phyloP scores from a whole-genome alignment of 64 coral and sea anemone genomes.

The Pocillopora verrucosa region DNA sequence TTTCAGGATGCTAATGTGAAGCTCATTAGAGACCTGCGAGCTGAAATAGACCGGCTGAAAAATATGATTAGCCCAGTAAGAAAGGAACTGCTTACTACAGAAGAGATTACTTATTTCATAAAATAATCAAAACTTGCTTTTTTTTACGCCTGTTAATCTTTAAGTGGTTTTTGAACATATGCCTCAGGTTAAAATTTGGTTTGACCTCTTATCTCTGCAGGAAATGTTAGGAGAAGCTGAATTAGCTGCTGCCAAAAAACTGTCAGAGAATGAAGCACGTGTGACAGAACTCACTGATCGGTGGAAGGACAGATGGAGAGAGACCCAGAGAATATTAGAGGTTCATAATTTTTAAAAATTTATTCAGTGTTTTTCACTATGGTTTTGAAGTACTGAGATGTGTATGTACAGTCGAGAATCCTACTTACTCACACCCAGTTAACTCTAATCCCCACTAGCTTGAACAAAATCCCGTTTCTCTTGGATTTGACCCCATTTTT shows the following conservation, averaged over 20 bases:
- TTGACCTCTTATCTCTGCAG: conserved; percentile 19
- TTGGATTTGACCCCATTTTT: too few relatives aligned
- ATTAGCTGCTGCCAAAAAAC: conserved; percentile 93
- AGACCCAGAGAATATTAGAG: conserved; percentile 95
- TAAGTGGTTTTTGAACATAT: neutral
- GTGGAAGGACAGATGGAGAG: conserved; percentile 98
- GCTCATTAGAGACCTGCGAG: conserved; percentile 88
- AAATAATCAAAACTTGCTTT: too few relatives aligned
- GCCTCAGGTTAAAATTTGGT: neutral
- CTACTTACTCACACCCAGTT: too few relatives aligned
- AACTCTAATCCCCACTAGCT: too few relatives aligned
- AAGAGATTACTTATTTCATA: too few relatives aligned
- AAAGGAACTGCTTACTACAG: neutral
- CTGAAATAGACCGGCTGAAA: conserved; percentile 87
- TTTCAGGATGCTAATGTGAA: conserved; percentile 96
- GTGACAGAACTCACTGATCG: conserved; percentile 90
- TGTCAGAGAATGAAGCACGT: conserved; percentile 97
- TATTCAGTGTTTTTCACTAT: too few relatives aligned
- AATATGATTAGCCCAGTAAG: conserved; percentile 97
- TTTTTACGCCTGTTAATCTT: too few relatives aligned
- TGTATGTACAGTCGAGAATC: too few relatives aligned
- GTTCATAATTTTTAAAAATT: neutral
- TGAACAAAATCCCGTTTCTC: too few relatives aligned
- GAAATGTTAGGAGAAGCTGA: conserved; percentile 88
- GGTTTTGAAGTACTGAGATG: too few relatives aligned